Evolutionary conservation across 2,797 vertebrate genomes (phyloP), one percentile per base, ranked within the genome.

Genomic region (Bovichtus diacanthus): DNA sequence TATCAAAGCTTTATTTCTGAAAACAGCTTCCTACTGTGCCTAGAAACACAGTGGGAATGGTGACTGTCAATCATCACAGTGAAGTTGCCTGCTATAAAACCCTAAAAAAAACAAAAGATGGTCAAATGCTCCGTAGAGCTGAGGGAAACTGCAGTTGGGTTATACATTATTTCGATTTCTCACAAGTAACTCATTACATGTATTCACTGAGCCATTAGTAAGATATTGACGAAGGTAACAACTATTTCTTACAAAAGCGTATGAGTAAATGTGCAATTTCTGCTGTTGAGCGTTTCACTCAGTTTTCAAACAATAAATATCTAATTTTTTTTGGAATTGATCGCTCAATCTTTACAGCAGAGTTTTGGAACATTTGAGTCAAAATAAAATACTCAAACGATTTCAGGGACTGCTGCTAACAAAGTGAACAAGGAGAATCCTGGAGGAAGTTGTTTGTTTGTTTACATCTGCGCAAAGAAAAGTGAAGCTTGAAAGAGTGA

Each of bases 341-440:
- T 55, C 34, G n/a, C 27, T 5, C 18, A 77, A 50, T 50, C 43
- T 68, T 6, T 4, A 34, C 10, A n/a, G 18, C 19, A 62, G 5
- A 31, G 7, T 62, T 70, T 70, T 63, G 44, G 0, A 41, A 54
- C 34, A 38, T 27, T 51, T 54, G 46, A 64, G 44, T 27, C 47
- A 65, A 65, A 76, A 78, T 59, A 38, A 74, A 69, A 69, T 27
- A 71, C 23, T 72, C 6, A 21, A 59, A 50, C 2, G 0, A 68
- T 67, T 73, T 83, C 21, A 25, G 23, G 39, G 36, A 51, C 27
- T n/a, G 46, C 63, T 63, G 51, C 63, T 74, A 31, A 27, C 23
- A 25, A 8, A 69, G 64, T 51, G 63, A 85, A 76, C 53, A 56
- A 63, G 13, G 13, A 56, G 51, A 80, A 80, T 74, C 15, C 8